phyloP scores from a whole-genome alignment of 2,888 invertebrate genomes.

The Poecilus cupreus region DNA sequence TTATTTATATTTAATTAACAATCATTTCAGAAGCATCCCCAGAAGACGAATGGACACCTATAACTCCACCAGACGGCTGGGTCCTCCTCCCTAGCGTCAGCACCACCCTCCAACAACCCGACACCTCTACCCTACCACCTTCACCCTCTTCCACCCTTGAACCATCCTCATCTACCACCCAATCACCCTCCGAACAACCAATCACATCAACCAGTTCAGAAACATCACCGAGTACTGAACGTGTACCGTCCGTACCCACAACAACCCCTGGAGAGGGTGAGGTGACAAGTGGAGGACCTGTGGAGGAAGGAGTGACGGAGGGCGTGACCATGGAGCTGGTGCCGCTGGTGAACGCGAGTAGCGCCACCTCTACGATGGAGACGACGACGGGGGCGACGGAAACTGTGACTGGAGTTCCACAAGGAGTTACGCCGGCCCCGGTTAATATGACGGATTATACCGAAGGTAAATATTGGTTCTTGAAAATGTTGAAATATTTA shows the following conservation, averaged over 20 bases:
- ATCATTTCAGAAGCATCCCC: conserved; percentile 4
- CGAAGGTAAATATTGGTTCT: conserved; percentile 68
- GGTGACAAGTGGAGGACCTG: background rate
- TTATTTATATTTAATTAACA: background rate
- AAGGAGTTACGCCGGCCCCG: background rate
- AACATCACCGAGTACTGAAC: background rate
- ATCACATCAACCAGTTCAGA: background rate
- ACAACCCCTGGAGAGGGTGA: conserved; percentile 31
- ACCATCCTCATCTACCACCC: conserved; percentile 64
- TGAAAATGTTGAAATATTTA: no score
- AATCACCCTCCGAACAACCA: background rate
- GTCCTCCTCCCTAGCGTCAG: conserved; percentile 74
- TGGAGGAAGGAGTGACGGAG: background rate
- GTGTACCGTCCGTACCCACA: background rate
- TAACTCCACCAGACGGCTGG: conserved; percentile 82
- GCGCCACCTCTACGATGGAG: background rate
- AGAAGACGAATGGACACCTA: conserved; percentile 77
- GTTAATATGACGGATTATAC: conserved; percentile 72
- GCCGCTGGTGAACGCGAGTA: conserved; percentile 23
- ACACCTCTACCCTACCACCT: conserved; percentile 55
- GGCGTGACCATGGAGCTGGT: conserved; percentile 27
- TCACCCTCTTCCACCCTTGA: conserved; percentile 66
- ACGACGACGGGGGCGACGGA: background rate
- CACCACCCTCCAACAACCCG: conserved; percentile 63
- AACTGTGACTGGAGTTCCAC: background rate